Evolutionary conservation across 2,797 vertebrate species (phyloP), one percentile per base, ranked within the genome.

Genomic region (Coendou prehensilis): DNA sequence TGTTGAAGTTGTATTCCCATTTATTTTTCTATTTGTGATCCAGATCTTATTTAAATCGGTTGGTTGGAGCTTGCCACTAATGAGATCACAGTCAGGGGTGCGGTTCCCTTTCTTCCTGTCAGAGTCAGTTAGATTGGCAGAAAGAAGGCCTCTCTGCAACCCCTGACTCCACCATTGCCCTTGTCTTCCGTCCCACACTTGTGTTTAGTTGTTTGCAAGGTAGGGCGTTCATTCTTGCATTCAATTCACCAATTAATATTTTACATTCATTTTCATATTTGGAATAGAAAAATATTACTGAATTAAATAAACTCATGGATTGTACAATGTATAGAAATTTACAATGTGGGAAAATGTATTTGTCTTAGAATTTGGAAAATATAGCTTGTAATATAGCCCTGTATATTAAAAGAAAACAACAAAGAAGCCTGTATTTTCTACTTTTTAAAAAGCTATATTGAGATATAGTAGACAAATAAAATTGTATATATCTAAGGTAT

Each of bases 1-100:
- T 71, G 47, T 41, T 93, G 84, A 95, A 78, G 63, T 33, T 89
- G 41, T 47, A 57, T 59, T 93, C 50, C 87, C 87, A 81, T 87
- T 89, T 93, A 33, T 45, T 96, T 90, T 84, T 97, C 11, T 23
- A 54, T 89, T 91, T 91, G 71, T 91, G 87, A 87, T 11, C 52
- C 63, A 80, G 57, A 64, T 56, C 37, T 82, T 63, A 63, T 93
- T 90, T 95, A 96, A 92, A 67, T 81, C 73, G 78, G 56, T 91
- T 92, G 84, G 33, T 15, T 95, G 92, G 37, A 86, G 75, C 63
- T 52, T 41, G 26, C 59, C 20, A 13, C 64, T 89, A 90, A 87
- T 89, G 94, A 91, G 47, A 76, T 78, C 33, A 11, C 41, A 90
- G 79, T 80, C 69, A 71, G 82, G 28, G 79, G 41, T 82, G 91